Percentiles rank a stretch among this genome's conserved stretches.
phyloP scores from a whole-genome alignment of 1,140 invertebrate genomes.

The Caenorhabditis briggsae region DNA sequence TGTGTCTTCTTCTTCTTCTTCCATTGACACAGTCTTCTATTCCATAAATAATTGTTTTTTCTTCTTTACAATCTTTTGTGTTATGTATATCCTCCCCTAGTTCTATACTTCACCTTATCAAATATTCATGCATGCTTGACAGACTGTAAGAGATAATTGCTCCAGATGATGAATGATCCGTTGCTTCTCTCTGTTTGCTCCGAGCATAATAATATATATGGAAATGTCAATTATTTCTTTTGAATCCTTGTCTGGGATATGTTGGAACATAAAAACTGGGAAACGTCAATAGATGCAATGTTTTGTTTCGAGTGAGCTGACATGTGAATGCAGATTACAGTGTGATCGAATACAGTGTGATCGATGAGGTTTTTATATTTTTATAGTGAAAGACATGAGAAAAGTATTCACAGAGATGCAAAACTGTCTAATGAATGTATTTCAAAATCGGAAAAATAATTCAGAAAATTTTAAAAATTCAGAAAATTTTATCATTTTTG shows the following conservation, averaged over 20 bases:
- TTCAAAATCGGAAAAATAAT: too few relatives aligned
- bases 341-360: too few relatives aligned
- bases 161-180: slow-evolving; percentile 48
- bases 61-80: slow-evolving; percentile 13
- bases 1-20: not conserved
- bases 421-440: too few relatives aligned
- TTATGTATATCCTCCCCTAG: not conserved
- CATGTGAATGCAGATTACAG: too few relatives aligned
- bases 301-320: too few relatives aligned
- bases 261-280: too few relatives aligned
- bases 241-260: not conserved
- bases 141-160: slow-evolving; percentile 46
- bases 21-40: not conserved
- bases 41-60: slow-evolving; percentile 52
- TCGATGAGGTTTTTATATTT: too few relatives aligned
- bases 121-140: slow-evolving; percentile 47
- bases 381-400: too few relatives aligned
- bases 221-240: slow-evolving; percentile 41
- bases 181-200: slow-evolving; percentile 8
- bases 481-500: too few relatives aligned
- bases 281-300: too few relatives aligned
- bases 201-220: not conserved
- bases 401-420: too few relatives aligned
- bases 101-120: slow-evolving; percentile 50
- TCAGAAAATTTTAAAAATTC: too few relatives aligned